Conservation (phyloP, 2,888 invertebrate species). For the Parelbella ahira region DNA sequence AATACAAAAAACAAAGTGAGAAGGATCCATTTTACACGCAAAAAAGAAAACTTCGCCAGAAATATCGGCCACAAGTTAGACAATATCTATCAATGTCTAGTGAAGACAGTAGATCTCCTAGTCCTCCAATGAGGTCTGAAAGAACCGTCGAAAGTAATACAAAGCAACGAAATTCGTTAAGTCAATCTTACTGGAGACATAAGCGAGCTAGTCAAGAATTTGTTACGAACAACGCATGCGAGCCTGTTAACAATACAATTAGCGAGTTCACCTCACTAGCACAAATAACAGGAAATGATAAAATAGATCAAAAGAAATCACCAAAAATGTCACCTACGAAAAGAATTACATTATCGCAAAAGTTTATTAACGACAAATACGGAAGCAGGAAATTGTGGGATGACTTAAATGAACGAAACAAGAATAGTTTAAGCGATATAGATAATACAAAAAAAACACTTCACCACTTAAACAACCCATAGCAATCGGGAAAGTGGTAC, state of each 20-base stretch:
- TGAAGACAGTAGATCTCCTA: slow-evolving; percentile 82
- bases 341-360: slow-evolving; percentile 71
- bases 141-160: slow-evolving; percentile 57
- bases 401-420: slow-evolving; percentile 58
- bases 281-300: slow-evolving; percentile 61
- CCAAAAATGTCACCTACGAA: slow-evolving; percentile 58
- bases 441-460: slow-evolving; percentile 60
- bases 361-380: slow-evolving; percentile 78
- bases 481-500: too few relatives aligned
- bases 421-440: slow-evolving; percentile 51
- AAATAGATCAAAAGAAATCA: slow-evolving; percentile 56
- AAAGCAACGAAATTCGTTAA: slow-evolving; percentile 68
- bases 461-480: too few relatives aligned
- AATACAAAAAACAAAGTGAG: slow-evolving; percentile 94
- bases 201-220: slow-evolving; percentile 69
- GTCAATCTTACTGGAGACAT: slow-evolving; percentile 75
- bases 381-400: slow-evolving; percentile 76
- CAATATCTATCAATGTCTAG: slow-evolving; percentile 81
- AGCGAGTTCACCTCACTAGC: slow-evolving; percentile 74
- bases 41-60: slow-evolving; percentile 84
- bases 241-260: slow-evolving; percentile 62
- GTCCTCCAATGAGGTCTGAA: slow-evolving; percentile 69
- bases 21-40: slow-evolving; percentile 91
- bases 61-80: slow-evolving; percentile 80
- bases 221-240: slow-evolving; percentile 44